Base-by-base conservation (phyloP, 2,888 invertebrate species). In the Orchestes rusci region DNA sequence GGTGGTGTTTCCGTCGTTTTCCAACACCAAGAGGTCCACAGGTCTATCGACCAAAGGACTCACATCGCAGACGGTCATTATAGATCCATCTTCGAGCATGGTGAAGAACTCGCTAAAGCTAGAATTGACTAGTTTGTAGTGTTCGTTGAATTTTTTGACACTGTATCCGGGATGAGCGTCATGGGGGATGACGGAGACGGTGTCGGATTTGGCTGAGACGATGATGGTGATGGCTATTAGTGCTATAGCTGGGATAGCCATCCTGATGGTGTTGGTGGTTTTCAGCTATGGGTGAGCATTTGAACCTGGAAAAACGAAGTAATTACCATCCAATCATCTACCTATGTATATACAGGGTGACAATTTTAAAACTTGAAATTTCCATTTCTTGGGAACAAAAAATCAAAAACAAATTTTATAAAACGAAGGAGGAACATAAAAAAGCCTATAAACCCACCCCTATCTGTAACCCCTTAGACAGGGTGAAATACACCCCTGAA, bases 91-190 rank as follows among this genome's bases (percentile, higher is more conserved):
- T 54, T 84, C 82, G 44, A 92, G 76, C 54, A 92, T 82, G 7
- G 92, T 85, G 68, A 93, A 92, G 69, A 83, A 91, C 55, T 86
- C 80, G 34, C 85, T 83, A 66, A 80, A 87, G 52, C 84, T 86
- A 37, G 84, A 86, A 60, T 89, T 85, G 59, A 88, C 70, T 43
- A 76, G 73, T 60, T 75, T 73, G 49, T 73, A 73, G 60, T 73
- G 73, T 53, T 73, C 72, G 55, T 75, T 73, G 69, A 90, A 86
- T 62, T 84, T 82, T 65, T 83, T 84, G 62, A 91, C 83, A 65
- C 86, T 87, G 70, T 84, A 90, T 37, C 91, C 91, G 2, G 91
- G 90, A 65, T 88, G 84, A 56, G 87, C 86, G 65, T 92, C 91
- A 69, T 91, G 90, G 37, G 91, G 89, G 63, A 91, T 76, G 60